phyloP scores from a whole-genome alignment of 2,888 invertebrate species.

The Bugulina stolonifera region DNA sequence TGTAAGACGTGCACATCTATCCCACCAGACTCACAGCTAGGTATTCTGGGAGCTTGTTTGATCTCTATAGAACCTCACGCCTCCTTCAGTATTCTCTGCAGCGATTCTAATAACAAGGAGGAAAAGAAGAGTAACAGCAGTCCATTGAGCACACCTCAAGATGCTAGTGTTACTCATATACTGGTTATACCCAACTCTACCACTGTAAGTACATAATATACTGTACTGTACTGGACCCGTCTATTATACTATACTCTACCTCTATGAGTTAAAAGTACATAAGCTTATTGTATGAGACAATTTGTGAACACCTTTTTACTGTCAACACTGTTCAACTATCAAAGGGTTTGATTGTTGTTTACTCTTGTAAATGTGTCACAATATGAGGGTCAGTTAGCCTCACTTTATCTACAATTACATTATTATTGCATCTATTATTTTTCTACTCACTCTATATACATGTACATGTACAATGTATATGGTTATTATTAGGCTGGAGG shows the following conservation, averaged over 20 bases:
- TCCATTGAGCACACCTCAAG: constrained; percentile 81
- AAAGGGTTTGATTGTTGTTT: too few species aligned
- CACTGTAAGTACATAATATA: constrained; percentile 36
- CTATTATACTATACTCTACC: too few species aligned
- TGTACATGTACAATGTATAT: background rate
- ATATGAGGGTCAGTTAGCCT: too few species aligned
- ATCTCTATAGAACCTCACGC: constrained; percentile 89
- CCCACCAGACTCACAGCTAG: constrained; percentile 60
- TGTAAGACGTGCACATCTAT: constrained; percentile 81
- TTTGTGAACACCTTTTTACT: too few species aligned
- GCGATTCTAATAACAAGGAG: constrained; percentile 39
- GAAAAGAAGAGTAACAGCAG: constrained; percentile 47
- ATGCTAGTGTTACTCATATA: constrained; percentile 94
- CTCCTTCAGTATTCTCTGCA: constrained; percentile 62
- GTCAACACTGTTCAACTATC: too few species aligned
- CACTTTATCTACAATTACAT: background rate
- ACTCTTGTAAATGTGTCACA: too few species aligned
- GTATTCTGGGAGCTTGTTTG: constrained; percentile 93
- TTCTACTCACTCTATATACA: background rate
- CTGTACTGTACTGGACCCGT: too few species aligned
- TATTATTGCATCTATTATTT: background rate
- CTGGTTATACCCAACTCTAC: constrained; percentile 88
- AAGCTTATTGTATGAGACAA: too few species aligned
- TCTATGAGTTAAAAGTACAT: too few species aligned
- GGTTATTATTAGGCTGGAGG: constrained; percentile 5